These are phyloP conservation scores for Argya squamiceps DNA, from an alignment of 2,797 vertebrate genomes.

Conservation along the genomic window DNA sequence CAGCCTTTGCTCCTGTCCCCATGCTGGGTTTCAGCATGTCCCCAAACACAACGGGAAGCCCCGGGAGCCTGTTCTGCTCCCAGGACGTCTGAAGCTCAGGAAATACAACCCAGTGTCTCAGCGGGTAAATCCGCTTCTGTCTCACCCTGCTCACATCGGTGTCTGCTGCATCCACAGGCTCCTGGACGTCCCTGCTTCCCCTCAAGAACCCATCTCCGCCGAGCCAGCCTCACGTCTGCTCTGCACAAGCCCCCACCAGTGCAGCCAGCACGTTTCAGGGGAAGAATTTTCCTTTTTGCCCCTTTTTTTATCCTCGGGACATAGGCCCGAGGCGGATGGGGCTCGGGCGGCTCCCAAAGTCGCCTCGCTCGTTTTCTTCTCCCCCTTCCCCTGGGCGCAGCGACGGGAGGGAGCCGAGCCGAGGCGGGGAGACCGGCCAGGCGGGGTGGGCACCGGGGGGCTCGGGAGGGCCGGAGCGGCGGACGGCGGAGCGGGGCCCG, in stretches of 20 bases:
- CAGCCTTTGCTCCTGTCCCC: not conserved
- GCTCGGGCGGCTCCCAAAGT: not conserved
- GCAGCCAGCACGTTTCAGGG: not conserved
- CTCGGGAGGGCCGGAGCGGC: not conserved
- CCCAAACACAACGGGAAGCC: not conserved
- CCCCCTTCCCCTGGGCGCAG: not conserved
- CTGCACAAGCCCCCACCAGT: accelerated
- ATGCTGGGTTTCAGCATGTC: accelerated
- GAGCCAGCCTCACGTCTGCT: not conserved
- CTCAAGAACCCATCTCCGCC: not conserved
- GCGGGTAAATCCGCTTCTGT: not conserved
- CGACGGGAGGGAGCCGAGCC: not conserved
- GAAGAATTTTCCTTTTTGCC: not conserved
- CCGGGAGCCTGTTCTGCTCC: not conserved
- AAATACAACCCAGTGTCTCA: accelerated
- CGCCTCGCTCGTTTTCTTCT: not conserved
- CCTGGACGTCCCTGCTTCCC: not conserved
- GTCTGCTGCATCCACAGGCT: not conserved
- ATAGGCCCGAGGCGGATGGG: not conserved
- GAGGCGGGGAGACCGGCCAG: not conserved
- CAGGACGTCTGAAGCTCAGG: accelerated
- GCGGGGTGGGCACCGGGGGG: not conserved
- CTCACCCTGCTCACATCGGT: not conserved
- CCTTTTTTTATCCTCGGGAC: no score
- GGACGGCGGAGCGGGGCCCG: not conserved